phyloP scores from a whole-genome alignment of 2,888 invertebrate genomes.

The Epirrhoe tristata region DNA sequence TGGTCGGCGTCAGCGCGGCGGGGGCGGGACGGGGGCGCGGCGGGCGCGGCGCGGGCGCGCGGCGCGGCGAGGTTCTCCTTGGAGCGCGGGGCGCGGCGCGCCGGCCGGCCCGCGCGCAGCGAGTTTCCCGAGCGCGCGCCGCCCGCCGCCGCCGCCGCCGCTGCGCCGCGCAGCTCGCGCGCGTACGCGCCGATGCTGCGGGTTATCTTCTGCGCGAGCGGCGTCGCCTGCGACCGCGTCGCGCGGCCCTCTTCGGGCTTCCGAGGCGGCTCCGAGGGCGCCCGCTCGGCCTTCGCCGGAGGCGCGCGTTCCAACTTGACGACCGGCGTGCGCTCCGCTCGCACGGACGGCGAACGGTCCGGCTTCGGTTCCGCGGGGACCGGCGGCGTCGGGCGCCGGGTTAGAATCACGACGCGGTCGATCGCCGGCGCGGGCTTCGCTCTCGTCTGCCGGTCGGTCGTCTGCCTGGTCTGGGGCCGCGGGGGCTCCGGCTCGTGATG shows the following conservation, averaged over 20 bases:
- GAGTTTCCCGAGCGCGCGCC: constrained; percentile 70
- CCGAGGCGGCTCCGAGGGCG: constrained; percentile 14
- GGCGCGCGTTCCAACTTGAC: constrained; percentile 36
- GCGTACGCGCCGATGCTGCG: constrained; percentile 61
- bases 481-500: constrained; percentile 69
- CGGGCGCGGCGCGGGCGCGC: constrained; percentile 65
- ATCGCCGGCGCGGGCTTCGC: constrained; percentile 46
- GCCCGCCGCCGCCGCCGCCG: constrained; percentile 54
- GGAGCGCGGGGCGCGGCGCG: constrained; percentile 73
- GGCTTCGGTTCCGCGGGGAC: constrained; percentile 21
- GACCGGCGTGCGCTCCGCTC: constrained; percentile 31
- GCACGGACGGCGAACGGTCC: constrained; percentile 39
- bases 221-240: constrained; percentile 57
- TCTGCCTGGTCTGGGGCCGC: constrained; percentile 64
- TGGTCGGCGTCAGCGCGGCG: constrained; percentile 47
- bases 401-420: constrained; percentile 72
- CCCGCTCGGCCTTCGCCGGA: constrained; percentile 35
- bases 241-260: constrained; percentile 47
- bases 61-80: constrained; percentile 78
- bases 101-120: constrained; percentile 74
- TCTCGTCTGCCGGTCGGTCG: constrained; percentile 48
- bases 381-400: constrained; percentile 57
- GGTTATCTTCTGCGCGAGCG: constrained; percentile 59
- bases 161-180: constrained; percentile 58
- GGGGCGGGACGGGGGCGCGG: constrained; percentile 58